Evolutionary conservation across 2,888 invertebrate genomes (phyloP), one percentile per base, ranked within the genome.

Genomic region (Actias luna): DNA sequence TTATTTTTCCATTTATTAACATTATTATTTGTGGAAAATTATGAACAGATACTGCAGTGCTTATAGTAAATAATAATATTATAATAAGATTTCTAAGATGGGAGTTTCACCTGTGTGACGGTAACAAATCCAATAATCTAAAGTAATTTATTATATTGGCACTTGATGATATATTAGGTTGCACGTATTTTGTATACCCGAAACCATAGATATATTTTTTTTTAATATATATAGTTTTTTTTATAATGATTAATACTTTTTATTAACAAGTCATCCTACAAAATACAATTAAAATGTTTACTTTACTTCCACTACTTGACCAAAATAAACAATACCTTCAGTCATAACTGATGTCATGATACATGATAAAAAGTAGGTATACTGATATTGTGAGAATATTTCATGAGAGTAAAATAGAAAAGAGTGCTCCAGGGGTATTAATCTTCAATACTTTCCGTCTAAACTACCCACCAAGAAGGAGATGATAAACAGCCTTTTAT

Each of bases 401-500:
- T 70, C 64, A 64, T 70, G 25, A 65, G 68, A 73, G 68, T 73
- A 75, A 77, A 79, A 78, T 73, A 74, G 69, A 73, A 71, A 65
- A 74, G 75, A 74, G 69, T 71, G 74, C 65, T 73, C 62, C 67
- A 69, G 71, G 79, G 80, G 80, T 85, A 88, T 87, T 85, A 87
- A 87, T 88, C 88, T 87, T 83, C 79, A 78, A 87, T 85, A 85
- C 81, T 79, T 81, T 78, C 81, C 77, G 78, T 78, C 78, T 85
- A 85, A 83, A 87, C 83, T 83, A 81, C 84, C 78, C 77, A 81
- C 78, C 70, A 29, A 61, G 70, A 36, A 64, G 83, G 78, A 82
- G 83, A 87, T 88, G 86, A 88, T 89, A 88, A 89, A 88, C 85
- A 80, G 79, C 69, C 80, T 80, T 83, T 84, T 87, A 85, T 87